phyloP scores from a whole-genome alignment of 2,888 invertebrate species.

The Drosophila basisetae region DNA sequence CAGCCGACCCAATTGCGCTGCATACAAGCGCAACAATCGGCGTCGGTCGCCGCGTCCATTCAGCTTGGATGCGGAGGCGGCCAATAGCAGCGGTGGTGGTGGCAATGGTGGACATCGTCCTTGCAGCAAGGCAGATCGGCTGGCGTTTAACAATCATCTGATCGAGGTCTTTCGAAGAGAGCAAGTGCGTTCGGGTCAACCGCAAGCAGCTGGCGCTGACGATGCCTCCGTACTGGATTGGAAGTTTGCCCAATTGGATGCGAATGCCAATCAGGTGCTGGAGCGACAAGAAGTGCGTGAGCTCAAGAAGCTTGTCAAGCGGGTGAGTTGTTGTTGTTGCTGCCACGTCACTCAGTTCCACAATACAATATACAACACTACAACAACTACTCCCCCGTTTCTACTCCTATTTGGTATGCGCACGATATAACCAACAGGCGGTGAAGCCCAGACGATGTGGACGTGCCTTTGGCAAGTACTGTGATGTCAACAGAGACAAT shows the following conservation, averaged over 20 bases:
- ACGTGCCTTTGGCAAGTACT: conserved; percentile 93
- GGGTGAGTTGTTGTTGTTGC: conserved; percentile 85
- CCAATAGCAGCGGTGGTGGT: conserved; percentile 43
- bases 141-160: conserved; percentile 93
- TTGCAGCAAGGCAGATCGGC: conserved; percentile 91
- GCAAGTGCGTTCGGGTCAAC: conserved; percentile 86
- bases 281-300: conserved; percentile 93
- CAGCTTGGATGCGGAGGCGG: conserved; percentile 40
- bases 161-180: conserved; percentile 94
- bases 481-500: conserved; percentile 93
- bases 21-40: conserved; percentile 87
- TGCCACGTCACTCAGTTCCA: conserved; percentile 28
- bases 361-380: conserved; percentile 6
- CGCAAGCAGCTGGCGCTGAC: conserved; percentile 73
- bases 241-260: conserved; percentile 95
- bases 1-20: conserved; percentile 89
- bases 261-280: conserved; percentile 91
- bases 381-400: conserved; percentile 23
- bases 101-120: conserved; percentile 83
- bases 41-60: conserved; percentile 87
- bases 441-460: conserved; percentile 96
- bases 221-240: conserved; percentile 89
- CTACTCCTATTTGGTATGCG: conserved; percentile 50
- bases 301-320: conserved; percentile 92
- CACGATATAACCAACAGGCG: conserved; percentile 85